Conservation (phyloP, 2,888 invertebrate genomes). For the Pterobdella sp. region DNA sequence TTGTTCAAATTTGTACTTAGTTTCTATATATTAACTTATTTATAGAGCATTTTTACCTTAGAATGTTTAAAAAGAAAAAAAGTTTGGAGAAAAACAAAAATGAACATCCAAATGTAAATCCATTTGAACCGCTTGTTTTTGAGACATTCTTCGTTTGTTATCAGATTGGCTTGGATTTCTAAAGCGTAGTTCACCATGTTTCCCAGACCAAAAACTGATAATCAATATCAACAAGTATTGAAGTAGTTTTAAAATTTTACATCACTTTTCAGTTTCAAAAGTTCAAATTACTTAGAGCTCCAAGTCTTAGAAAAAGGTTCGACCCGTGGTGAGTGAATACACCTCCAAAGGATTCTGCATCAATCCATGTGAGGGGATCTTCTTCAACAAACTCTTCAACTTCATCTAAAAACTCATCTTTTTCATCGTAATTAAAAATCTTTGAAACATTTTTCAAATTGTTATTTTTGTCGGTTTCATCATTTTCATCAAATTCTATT, state of each 20-base stretch:
- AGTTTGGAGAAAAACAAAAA: slow-evolving; percentile 96
- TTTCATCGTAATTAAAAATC: neutral
- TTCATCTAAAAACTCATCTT: neutral
- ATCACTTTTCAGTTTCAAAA: neutral
- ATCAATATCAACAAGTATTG: slow-evolving; percentile 22
- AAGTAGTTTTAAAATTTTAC: neutral
- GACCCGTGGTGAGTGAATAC: slow-evolving; percentile 33
- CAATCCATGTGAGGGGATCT: slow-evolving; percentile 25
- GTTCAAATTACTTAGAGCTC: slow-evolving; percentile 29
- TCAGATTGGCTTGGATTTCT: slow-evolving; percentile 32
- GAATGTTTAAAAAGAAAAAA: slow-evolving; percentile 81
- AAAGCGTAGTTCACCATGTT: slow-evolving; percentile 66
- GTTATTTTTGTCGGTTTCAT: neutral
- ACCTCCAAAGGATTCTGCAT: slow-evolving; percentile 31
- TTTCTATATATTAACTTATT: neutral
- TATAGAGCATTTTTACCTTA: slow-evolving; percentile 25
- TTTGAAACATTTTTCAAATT: neutral
- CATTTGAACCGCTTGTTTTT: slow-evolving; percentile 22
- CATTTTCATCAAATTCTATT: neutral
- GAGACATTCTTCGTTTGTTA: slow-evolving; percentile 1
- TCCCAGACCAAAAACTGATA: slow-evolving; percentile 83
- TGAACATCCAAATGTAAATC: slow-evolving; percentile 65
- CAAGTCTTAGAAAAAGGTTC: slow-evolving; percentile 32
- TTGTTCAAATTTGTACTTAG: too few relatives aligned
- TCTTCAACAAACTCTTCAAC: neutral